phyloP scores from a whole-genome alignment of 2,888 invertebrate species.

The Rhogogaster chlorosoma region DNA sequence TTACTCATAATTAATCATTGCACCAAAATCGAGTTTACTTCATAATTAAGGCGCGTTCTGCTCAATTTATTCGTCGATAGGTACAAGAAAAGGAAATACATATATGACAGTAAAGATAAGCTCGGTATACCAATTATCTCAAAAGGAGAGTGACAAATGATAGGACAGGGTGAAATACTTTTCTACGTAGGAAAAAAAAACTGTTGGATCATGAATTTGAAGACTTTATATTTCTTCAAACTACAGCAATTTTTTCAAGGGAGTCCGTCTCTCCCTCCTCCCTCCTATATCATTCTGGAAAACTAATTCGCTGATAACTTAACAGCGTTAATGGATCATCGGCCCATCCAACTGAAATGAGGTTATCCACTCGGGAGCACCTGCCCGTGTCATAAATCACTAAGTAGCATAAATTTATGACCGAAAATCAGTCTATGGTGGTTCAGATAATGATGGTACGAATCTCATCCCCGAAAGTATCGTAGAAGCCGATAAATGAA shows the following conservation, averaged over 20 bases:
- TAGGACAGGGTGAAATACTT: no score
- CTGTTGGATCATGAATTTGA: no score
- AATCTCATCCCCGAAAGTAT: neutral
- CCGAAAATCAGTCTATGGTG: neutral
- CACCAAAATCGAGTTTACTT: neutral
- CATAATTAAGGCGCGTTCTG: neutral
- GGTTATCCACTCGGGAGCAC: conserved; percentile 35
- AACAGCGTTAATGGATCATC: conserved; percentile 28
- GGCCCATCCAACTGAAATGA: conserved; percentile 9
- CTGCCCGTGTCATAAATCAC: neutral
- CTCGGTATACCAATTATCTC: no score
- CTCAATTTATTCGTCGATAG: neutral
- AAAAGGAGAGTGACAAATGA: no score
- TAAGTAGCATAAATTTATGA: neutral
- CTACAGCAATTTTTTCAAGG: neutral
- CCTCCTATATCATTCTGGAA: neutral
- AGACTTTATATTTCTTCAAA: no score
- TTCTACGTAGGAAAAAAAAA: no score
- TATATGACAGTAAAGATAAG: no score
- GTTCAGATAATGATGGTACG: neutral
- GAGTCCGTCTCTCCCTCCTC: neutral
- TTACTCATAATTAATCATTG: neutral
- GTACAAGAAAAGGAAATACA: neutral
- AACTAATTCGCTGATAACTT: conserved; percentile 35
- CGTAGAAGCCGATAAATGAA: neutral